Conservation (phyloP, 2,888 invertebrate genomes). For the Hirtodrosophila duncani region DNA sequence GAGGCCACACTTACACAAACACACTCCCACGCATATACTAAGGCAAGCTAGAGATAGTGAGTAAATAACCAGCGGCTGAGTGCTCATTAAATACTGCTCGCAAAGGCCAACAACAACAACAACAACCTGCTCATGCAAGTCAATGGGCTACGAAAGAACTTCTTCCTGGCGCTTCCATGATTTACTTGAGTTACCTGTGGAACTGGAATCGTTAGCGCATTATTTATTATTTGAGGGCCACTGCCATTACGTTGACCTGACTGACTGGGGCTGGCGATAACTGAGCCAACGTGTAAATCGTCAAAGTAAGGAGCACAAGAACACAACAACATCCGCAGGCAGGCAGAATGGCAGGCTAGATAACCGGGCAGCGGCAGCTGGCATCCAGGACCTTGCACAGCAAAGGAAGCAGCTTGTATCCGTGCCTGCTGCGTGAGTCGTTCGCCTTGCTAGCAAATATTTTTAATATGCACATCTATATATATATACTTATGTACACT, state of each 20-base stretch:
- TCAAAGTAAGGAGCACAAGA: no score
- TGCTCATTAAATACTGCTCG: slow-evolving; percentile 59
- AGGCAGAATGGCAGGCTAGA: no score
- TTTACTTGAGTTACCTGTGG: slow-evolving; percentile 16
- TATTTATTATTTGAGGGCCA: slow-evolving; percentile 51
- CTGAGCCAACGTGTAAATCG: no score
- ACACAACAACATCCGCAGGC: neutral
- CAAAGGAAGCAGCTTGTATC: slow-evolving; percentile 27
- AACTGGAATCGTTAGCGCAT: slow-evolving; percentile 34
- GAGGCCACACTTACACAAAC: no score
- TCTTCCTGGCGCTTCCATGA: neutral
- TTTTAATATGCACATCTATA: slow-evolving; percentile 32
- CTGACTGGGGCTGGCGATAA: neutral
- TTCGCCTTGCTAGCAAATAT: slow-evolving; percentile 43
- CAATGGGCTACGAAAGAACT: no score
- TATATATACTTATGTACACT: slow-evolving; percentile 3
- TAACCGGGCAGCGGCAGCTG: no score
- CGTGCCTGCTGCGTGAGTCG: slow-evolving; percentile 27
- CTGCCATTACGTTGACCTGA: neutral
- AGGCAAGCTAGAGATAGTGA: neutral
- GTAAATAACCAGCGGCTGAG: slow-evolving; percentile 29
- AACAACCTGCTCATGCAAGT: neutral
- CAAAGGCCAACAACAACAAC: slow-evolving; percentile 22
- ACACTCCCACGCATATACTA: slow-evolving; percentile 17
- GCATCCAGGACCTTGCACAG: no score